Conservation (phyloP, 2,888 invertebrate genomes). For the Allygus modestus region DNA sequence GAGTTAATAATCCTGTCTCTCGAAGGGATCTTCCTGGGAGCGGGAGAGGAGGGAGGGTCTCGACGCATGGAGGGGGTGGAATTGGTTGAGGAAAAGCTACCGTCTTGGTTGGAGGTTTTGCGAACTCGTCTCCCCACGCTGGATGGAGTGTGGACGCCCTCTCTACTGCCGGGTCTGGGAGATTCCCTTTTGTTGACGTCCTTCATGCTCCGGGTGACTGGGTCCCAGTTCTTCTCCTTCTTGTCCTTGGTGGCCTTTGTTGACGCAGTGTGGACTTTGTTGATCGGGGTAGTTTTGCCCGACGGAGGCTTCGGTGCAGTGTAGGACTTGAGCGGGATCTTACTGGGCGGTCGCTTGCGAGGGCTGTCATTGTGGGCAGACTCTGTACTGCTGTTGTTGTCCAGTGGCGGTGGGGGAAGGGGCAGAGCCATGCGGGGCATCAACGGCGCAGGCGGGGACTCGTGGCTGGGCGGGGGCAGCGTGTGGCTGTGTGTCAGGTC, state of each 20-base stretch:
- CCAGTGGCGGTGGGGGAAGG: conserved; percentile 69
- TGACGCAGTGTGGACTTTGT: conserved; percentile 26
- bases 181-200: conserved; percentile 55
- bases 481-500: conserved; percentile 60
- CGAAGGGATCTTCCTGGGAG: conserved; percentile 62
- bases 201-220: conserved; percentile 70
- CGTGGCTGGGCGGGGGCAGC: conserved; percentile 66
- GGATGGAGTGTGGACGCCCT: conserved; percentile 59
- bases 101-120: conserved; percentile 73
- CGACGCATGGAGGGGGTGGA: conserved; percentile 56
- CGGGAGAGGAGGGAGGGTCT: conserved; percentile 60
- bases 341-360: conserved; percentile 80
- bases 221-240: conserved; percentile 70
- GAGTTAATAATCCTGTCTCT: conserved; percentile 64
- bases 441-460: conserved; percentile 68
- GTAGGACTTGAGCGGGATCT: conserved; percentile 82
- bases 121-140: conserved; percentile 73
- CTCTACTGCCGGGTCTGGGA: conserved; percentile 58
- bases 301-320: conserved; percentile 81
- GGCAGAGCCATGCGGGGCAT: conserved; percentile 68
- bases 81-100: conserved; percentile 64
- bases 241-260: conserved; percentile 47
- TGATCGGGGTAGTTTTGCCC: conserved; percentile 71
- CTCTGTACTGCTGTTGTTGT: conserved; percentile 81
- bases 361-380: conserved; percentile 77